phyloP scores from a whole-genome alignment of 2,797 vertebrate species.

The Malurus leucopterus region DNA sequence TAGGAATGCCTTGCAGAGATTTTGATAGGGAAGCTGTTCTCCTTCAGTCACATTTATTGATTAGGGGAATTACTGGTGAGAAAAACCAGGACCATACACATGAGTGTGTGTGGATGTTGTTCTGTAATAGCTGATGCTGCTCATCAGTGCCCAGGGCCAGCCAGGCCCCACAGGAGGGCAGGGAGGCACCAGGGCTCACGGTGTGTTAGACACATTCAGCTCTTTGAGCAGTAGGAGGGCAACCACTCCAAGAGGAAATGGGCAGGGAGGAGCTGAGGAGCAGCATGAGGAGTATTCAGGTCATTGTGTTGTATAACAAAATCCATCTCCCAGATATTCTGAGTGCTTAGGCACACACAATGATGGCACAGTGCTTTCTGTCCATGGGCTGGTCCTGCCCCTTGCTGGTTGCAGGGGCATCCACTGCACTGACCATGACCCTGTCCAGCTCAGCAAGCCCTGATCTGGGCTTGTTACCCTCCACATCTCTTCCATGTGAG shows the following conservation, averaged over 20 bases:
- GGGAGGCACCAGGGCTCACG: not conserved
- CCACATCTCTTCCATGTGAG: not conserved
- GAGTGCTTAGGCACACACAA: not conserved
- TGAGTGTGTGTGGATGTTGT: not conserved
- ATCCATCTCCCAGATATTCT: not conserved
- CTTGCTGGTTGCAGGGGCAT: not conserved
- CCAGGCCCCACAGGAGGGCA: not conserved
- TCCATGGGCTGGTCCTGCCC: not conserved
- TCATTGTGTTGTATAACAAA: not conserved
- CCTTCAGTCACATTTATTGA: not conserved
- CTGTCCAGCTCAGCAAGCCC: not conserved
- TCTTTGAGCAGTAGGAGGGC: not conserved
- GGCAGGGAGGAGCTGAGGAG: not conserved
- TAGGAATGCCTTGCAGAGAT: not conserved
- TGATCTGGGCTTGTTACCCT: not conserved
- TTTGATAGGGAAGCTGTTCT: not conserved
- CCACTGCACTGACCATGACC: fast-evolving
- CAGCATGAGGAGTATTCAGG: not conserved
- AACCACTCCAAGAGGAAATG: not conserved
- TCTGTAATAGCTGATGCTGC: not conserved
- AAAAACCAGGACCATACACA: fast-evolving
- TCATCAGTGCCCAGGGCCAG: not conserved
- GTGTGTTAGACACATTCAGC: not conserved
- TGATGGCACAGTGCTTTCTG: not conserved
- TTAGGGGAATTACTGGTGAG: not conserved